Evolutionary conservation across 2,797 vertebrate species (phyloP).

Genomic region (Saxicola maurus): DNA sequence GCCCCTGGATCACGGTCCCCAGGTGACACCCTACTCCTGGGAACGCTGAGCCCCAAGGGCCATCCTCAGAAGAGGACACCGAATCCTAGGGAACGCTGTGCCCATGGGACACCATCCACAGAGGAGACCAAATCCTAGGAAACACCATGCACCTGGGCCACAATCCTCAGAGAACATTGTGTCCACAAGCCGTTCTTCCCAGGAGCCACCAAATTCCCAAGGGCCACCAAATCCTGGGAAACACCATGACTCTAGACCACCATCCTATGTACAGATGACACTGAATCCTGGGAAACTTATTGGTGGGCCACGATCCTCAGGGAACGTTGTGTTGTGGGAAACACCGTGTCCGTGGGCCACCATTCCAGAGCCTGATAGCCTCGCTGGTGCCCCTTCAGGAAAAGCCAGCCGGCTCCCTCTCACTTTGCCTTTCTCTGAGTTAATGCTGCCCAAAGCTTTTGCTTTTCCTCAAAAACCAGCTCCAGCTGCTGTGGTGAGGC

Average conservation of each 20-base stretch:
- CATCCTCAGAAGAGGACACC: no score
- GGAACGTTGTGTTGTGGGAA: fast-evolving
- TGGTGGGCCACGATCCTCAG: background rate
- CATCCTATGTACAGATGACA: background rate
- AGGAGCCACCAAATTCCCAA: background rate
- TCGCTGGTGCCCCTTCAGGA: background rate
- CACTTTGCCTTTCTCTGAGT: background rate
- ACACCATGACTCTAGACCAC: background rate
- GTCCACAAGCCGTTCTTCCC: no score
- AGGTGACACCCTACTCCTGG: background rate
- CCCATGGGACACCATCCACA: no score
- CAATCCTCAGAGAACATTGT: no score
- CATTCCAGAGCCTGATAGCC: background rate
- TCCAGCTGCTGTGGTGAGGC: background rate
- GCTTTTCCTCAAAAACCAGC: background rate
- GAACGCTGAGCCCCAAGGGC: background rate
- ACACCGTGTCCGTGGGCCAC: fast-evolving
- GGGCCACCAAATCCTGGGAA: background rate
- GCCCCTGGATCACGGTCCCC: fast-evolving
- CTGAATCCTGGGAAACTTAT: background rate
- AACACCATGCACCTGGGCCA: no score
- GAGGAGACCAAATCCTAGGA: background rate
- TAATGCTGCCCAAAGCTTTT: background rate
- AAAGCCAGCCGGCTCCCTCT: background rate
- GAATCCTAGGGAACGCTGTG: no score